Base-by-base conservation (phyloP, 2,113 vertebrate genomes). In the Tautogolabrus adspersus region DNA sequence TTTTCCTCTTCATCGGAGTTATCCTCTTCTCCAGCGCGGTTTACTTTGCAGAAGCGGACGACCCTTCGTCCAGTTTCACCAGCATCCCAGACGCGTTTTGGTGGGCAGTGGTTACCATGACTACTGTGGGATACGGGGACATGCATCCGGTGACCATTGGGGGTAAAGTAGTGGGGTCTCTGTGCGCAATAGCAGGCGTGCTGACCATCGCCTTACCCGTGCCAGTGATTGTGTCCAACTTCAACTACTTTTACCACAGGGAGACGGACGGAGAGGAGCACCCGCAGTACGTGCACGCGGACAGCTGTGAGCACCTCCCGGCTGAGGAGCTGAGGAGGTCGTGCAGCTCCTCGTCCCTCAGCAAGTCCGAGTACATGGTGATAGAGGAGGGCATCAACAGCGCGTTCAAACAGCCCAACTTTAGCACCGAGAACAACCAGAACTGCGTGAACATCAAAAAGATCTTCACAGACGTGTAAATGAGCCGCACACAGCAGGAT, bases 101-200 rank as follows among this genome's bases (percentile, higher is more conserved):
- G 98, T 99, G 98, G 98, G 98, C 98, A 0, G 98, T 99, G 90
- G 98, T 99, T 21, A 99, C 98, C 88, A 99, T 99, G 98, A 99
- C 98, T 68, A 99, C 98, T 0, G 98, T 99, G 3, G 98, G 98
- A 16, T 99, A 99, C 0, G 98, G 98, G 6, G 98, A 99, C 89
- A 99, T 99, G 98, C 96, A 98, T 83, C 98, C 98, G 16, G 96
- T 98, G 84, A 99, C 98, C 71, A 97, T 99, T 0, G 98, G 98
- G 40, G 98, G 98, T 8, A 99, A 99, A 93, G 97, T 99, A 2
- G 98, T 99, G 86, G 98, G 97, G 0, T 99, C 98, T 0, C 92
- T 99, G 49, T 99, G 97, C 56, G 98, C 98, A 72, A 99, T 99
- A 49, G 98, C 98, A 0, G 98, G 98, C 0, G 98, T 99, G 73